Base-by-base conservation (phyloP, 2,113 vertebrate species). In the Excalfactoria chinensis region DNA sequence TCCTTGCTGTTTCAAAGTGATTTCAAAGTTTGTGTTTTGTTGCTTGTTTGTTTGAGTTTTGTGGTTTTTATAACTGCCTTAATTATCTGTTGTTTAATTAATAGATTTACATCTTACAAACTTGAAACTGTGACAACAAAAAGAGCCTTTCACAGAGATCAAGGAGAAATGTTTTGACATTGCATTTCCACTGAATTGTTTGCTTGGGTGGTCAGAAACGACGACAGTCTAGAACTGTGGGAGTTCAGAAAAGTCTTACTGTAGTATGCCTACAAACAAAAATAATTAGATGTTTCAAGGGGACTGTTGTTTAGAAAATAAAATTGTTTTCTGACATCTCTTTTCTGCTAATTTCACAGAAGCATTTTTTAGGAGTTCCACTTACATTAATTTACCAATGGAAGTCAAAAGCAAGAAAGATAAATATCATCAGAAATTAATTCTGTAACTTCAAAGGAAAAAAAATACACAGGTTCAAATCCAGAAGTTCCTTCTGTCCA, bases 121-220 rank as follows among this genome's bases (percentile, higher is more conserved):
- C 40, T 81, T 66, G 53, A 84, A 90, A 69, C 41, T 18, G 16
- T 46, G 28, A 70, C 10, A 86, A 92, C 53, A 92, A 56, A 92
- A 60, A 75, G 8, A 15, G 32, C 2, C 3, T 89, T 90, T 63
- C 53, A 70, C 25, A 78, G 21, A 94, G 53, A 93, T 86, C 73
- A 95, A 88, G 74, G 34, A 89, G 46, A 84, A 77, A 8, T 75
- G 17, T 89, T 93, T 87, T 90, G 70, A 78, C 80, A 41, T 22
- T 46, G 6, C 10, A 72, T 86, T 93, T 88, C 66, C 86, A 95
- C 69, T 78, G 51, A n/a, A 74, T 37, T 64, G 51, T 92, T 77
- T 28, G 84, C 73, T 79, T 93, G 81, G 92, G 77, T 94, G 73
- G 88, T 81, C 93, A 91, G 79, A 95, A 95, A 90, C 58, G 44